Base-by-base conservation (phyloP, 2,888 invertebrate genomes). In the Formica aserva region DNA sequence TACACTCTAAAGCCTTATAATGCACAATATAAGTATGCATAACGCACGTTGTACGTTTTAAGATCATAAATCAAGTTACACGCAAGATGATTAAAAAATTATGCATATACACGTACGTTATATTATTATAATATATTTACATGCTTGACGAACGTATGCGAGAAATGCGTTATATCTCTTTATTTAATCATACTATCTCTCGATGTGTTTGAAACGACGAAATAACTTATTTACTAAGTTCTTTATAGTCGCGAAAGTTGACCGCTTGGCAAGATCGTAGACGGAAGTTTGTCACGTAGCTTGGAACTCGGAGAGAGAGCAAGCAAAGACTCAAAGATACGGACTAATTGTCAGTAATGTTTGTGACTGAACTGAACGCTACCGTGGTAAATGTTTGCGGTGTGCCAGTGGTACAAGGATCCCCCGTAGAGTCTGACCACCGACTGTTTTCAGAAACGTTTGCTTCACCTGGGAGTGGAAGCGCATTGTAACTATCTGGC, bases 401-500 rank as follows among this genome's bases (percentile, higher is more conserved):
- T 81, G 78, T 77, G 71, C 83, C 85, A 75, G 82, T 72, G 80
- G 71, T 76, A 83, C 83, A 86, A 82, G 86, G 84, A 85, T 83
- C 85, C 48, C 80, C 71, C 80, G 57, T 67, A 35, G 52, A 52
- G 65, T 71, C 82, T 67, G 84, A 89, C 89, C 89, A 52, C 89
- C 38, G 82, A 84, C 86, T 83, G 88, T 89, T 89, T 89, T 89
- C 89, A 84, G 74, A 86, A 87, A 85, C 78, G 82, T 77, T 77
- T 69, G 83, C 80, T 80, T 81, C 74, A 45, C 76, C 26, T 35
- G 65, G 57, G 80, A 86, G 81, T 82, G 80, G 78, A 82, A 88
- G 76, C 77, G 66, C 87, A 84, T 80, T 86, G 88, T 78, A 91
- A 92, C 92, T 90, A 92, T 89, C 92, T 91, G 91, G 90, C 88